Evolutionary conservation across 2,888 invertebrate species (phyloP).

Genomic region (Ferrisia virgata): DNA sequence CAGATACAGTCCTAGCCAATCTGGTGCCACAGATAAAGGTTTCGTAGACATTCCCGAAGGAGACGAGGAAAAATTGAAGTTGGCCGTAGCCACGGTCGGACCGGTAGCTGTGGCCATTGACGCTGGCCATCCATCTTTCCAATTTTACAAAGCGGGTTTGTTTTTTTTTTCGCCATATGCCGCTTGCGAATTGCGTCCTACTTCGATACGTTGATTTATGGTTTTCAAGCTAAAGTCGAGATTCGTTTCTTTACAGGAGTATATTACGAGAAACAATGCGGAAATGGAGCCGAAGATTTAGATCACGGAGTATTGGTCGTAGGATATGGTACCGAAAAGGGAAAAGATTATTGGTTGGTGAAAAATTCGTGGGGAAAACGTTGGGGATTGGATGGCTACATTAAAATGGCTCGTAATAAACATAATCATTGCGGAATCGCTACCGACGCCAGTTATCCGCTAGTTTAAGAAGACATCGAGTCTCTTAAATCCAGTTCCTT

Average conservation of each 20-base stretch:
- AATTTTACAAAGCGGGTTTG: conserved; percentile 71
- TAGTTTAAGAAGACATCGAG: conserved; percentile 60
- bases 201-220: no score
- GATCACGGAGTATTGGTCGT: conserved; percentile 86
- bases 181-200: not conserved
- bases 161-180: not conserved
- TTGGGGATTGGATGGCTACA: conserved; percentile 84
- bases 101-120: conserved; percentile 87
- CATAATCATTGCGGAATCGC: conserved; percentile 87
- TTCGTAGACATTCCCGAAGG: conserved; percentile 72
- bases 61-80: conserved; percentile 68
- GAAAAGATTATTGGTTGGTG: conserved; percentile 77
- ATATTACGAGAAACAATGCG: conserved; percentile 75
- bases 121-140: conserved; percentile 79
- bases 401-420: conserved; percentile 81
- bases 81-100: conserved; percentile 78
- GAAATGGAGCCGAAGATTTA: conserved; percentile 59
- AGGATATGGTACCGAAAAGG: conserved; percentile 69
- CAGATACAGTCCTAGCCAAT: conserved; percentile 63
- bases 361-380: conserved; percentile 79
- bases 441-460: conserved; percentile 75
- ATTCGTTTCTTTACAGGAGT: conserved; percentile 56
- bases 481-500: not conserved
- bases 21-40: conserved; percentile 78
- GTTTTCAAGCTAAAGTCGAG: no score